Base-by-base conservation (phyloP, 2,113 vertebrate genomes). In the Gulo gulo region DNA sequence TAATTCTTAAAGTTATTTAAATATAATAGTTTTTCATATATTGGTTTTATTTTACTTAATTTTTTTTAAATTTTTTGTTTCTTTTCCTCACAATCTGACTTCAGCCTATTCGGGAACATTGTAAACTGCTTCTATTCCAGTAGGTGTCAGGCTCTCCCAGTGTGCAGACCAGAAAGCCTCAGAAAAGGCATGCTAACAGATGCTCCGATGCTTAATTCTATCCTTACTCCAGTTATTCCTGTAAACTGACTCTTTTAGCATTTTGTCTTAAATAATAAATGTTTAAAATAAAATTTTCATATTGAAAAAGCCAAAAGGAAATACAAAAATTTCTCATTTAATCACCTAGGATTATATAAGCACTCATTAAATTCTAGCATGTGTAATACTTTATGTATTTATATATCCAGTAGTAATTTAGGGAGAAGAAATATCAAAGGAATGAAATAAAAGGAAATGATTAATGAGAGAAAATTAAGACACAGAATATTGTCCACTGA, bases 71-170 rank as follows among this genome's bases (percentile, higher is more conserved):
- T 29, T 79, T 91, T 88, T 79, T 59, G 13, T 47, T 76, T 2
- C 7, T 71, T 92, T 42, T n/a, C 29, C 23, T 7, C 16, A 34
- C 14, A 45, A 45, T 83, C 45, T 87, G n/a, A 74, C 14, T 91
- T 76, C 31, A 36, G 3, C 16, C 12, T 39, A n/a, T 69, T 82
- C 20, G 39, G 55, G 59, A 6, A 45, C 34, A 8, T 34, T 52
- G 94, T 80, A 82, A 85, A 87, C 15, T 88, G 18, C 21, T 73
- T 85, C 23, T 87, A 1, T 3, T 86, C 97, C 98, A 97, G 97
- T 36, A 98, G 98, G 80, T 95, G 97, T 89, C 96, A 96, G 97
- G 31, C 97, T 97, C 84, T 88, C 34, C 87, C 83, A 92, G 14
- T 0, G 10, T 31, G 55, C 59, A n/a, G 42, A 69, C 26, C 24